Percentiles rank a stretch among this genome's conserved stretches.
phyloP scores from a whole-genome alignment of 2,113 vertebrate species.

The Falco punctatus region DNA sequence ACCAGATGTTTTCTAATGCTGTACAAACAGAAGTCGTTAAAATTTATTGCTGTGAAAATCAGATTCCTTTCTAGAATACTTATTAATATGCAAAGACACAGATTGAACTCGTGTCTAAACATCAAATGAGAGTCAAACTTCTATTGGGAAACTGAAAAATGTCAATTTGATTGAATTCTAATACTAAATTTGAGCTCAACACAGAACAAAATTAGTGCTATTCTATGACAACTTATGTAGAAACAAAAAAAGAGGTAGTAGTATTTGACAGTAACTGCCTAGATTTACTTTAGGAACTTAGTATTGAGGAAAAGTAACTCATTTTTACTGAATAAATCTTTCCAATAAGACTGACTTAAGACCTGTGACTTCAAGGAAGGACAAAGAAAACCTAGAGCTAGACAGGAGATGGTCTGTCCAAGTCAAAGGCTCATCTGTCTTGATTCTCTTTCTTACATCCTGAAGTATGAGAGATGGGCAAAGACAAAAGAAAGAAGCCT shows the following conservation, averaged over 20 bases:
- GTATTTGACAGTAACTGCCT: not conserved
- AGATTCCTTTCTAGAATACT: slow-evolving; percentile 44
- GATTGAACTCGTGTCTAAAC: slow-evolving; percentile 28
- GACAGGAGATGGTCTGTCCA: not conserved
- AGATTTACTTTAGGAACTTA: not conserved
- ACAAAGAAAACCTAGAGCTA: not conserved
- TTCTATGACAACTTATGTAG: not conserved
- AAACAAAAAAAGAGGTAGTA: not conserved
- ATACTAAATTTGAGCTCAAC: slow-evolving; percentile 23
- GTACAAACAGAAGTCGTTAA: slow-evolving; percentile 54
- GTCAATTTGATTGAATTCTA: slow-evolving; percentile 3
- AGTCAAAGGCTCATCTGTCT: not conserved
- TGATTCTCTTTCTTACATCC: not conserved
- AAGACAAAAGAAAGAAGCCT: not conserved
- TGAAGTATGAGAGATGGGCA: not conserved
- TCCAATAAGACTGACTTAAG: not conserved
- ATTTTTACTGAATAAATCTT: not conserved
- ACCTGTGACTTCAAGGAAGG: not conserved
- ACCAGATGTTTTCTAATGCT: slow-evolving; percentile 58
- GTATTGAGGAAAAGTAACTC: not conserved
- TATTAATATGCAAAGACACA: slow-evolving; percentile 53
- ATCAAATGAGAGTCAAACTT: slow-evolving; percentile 32
- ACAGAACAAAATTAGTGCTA: not conserved
- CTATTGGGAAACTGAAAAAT: slow-evolving; percentile 31
- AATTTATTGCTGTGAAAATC: slow-evolving; percentile 60